These are phyloP conservation scores for Salpingus planirostris DNA, from an alignment of 2,888 invertebrate genomes.

Conservation along the genomic window DNA sequence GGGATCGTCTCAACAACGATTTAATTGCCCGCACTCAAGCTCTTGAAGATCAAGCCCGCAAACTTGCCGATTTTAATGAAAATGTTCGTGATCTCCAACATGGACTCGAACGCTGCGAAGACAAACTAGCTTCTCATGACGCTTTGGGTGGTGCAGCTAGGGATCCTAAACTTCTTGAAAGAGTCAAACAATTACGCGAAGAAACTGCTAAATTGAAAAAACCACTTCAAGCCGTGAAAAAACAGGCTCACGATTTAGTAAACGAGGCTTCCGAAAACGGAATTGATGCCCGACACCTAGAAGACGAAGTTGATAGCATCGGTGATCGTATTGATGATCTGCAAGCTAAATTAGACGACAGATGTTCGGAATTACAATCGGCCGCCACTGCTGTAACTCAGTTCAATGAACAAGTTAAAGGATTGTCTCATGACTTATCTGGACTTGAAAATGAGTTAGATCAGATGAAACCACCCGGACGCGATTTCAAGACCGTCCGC, in stretches of 20 bases:
- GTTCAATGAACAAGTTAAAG: slow-evolving; percentile 82
- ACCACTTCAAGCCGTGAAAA: slow-evolving; percentile 50
- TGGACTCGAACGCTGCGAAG: slow-evolving; percentile 79
- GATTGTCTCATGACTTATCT: slow-evolving; percentile 64
- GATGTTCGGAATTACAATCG: slow-evolving; percentile 70
- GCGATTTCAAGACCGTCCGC: slow-evolving; percentile 78
- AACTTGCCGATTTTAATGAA: slow-evolving; percentile 77
- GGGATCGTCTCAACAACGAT: slow-evolving; percentile 86
- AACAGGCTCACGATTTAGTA: slow-evolving; percentile 68
- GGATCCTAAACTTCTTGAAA: slow-evolving; percentile 76
- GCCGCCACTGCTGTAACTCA: slow-evolving; percentile 80
- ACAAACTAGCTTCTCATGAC: slow-evolving; percentile 68
- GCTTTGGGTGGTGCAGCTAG: slow-evolving; percentile 63
- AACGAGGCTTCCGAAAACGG: slow-evolving; percentile 68
- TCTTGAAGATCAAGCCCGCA: slow-evolving; percentile 73
- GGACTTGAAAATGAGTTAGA: slow-evolving; percentile 78
- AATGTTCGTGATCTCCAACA: slow-evolving; percentile 77
- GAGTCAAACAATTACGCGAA: slow-evolving; percentile 74
- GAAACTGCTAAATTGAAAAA: slow-evolving; percentile 71
- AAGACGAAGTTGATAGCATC: slow-evolving; percentile 69
- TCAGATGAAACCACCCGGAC: slow-evolving; percentile 73
- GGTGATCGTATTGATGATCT: slow-evolving; percentile 70
- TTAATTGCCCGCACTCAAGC: slow-evolving; percentile 67
- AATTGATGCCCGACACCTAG: slow-evolving; percentile 65
- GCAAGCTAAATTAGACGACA: slow-evolving; percentile 66